Base-by-base conservation (phyloP, 2,888 invertebrate genomes). In the Machimus atricapillus region DNA sequence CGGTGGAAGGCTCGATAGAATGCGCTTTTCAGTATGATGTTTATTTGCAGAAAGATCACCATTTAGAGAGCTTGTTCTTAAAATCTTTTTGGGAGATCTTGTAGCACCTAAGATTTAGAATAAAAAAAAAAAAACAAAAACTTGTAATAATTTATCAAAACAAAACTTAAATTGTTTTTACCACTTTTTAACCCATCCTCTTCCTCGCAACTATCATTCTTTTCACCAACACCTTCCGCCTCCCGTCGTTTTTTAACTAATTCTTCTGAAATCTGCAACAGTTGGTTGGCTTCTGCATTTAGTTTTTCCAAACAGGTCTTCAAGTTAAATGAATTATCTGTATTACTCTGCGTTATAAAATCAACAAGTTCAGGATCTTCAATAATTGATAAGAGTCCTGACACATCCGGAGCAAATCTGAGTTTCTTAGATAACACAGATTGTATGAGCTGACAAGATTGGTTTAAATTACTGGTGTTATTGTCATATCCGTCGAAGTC, bases 321-420 rank as follows among this genome's bases (percentile, higher is more conserved):
- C 87, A 97, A 92, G 91, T 96, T 96, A 34, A 93, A 93, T 90
- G 91, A 91, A 89, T 94, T 93, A 9, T 91, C 90, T 86, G 93
- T 91, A 14, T 37, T 78, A 31, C 43, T 58, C 7, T 92, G 91
- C 87, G 94, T 94, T 16, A 95, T 92, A 90, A 94, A 94, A 77
- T 93, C 94, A 52, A 94, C 92, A 14, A 95, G 92, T 34, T 94
- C 93, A 14, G 94, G 94, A 90, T 94, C 94, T 88, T 96, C 96
- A 76, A 96, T 94, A 82, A 94, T 94, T 86, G 94, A 94, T 87
- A 95, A 92, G 88, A 94, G 93, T 83, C 93, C 94, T 89, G 92
- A 93, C 73, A 96, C 94, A 91, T 96, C 95, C 0, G 97, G 96
- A 19, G 96, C 95, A 90, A 96, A 95, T 90, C 96, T 96, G 73